Conservation (phyloP, 1,140 invertebrate genomes). For the Dufourea novaeangliae region DNA sequence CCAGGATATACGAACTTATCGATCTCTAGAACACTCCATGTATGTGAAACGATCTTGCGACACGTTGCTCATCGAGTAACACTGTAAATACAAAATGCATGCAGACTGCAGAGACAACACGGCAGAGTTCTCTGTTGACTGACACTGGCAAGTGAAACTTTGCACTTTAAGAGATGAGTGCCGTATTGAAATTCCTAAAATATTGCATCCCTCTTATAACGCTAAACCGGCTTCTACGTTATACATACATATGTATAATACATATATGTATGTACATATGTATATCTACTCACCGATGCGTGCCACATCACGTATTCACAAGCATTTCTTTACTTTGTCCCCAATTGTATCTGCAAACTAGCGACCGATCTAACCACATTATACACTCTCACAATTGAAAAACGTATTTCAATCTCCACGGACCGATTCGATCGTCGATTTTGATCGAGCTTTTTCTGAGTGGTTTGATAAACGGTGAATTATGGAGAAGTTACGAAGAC, state of each 20-base stretch:
- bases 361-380: background rate
- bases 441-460: background rate
- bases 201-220: constrained; percentile 2
- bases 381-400: background rate
- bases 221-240: background rate
- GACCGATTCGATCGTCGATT: background rate
- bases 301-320: background rate
- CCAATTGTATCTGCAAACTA: background rate
- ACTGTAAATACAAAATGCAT: constrained; percentile 16
- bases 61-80: background rate
- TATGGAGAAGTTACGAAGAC: constrained; percentile 4
- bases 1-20: background rate
- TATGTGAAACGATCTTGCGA: background rate
- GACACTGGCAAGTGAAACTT: constrained; percentile 16
- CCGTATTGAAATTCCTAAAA: constrained; percentile 27
- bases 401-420: background rate
- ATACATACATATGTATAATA: background rate
- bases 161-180: constrained; percentile 8
- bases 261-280: no score
- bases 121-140: background rate
- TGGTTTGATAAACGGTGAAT: background rate
- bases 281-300: background rate
- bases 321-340: background rate
- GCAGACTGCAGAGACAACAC: constrained; percentile 3
- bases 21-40: background rate